Percentiles rank a stretch among this genome's conserved stretches.
phyloP scores from a whole-genome alignment of 1,140 invertebrate species.

The Macrosteles quadrilineatus region DNA sequence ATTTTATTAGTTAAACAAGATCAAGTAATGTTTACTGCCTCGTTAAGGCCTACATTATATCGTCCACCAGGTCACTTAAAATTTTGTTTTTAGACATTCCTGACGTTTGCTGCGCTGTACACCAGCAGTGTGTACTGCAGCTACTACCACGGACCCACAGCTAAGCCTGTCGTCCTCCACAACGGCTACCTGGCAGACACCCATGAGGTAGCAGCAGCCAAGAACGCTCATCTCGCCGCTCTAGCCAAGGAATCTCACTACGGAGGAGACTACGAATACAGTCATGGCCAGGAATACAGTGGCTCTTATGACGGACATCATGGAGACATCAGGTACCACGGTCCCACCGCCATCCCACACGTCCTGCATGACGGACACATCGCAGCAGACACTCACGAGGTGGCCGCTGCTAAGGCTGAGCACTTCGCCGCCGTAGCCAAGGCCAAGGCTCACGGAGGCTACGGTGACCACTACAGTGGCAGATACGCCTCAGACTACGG shows the following conservation, averaged over 20 bases:
- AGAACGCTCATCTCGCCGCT: constrained; percentile 36
- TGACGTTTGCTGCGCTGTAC: no score
- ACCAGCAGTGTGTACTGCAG: no score
- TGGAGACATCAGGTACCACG: background rate
- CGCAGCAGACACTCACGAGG: constrained; percentile 30
- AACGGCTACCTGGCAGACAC: constrained; percentile 35
- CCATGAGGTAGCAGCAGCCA: constrained; percentile 40
- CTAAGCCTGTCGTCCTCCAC: background rate
- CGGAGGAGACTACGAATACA: constrained; percentile 26
- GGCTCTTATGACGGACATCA: background rate
- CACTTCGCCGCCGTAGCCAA: constrained; percentile 30
- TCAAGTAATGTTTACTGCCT: no score
- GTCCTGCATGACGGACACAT: constrained; percentile 27
- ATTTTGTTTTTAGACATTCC: no score
- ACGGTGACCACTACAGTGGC: background rate
- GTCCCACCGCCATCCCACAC: constrained; percentile 10
- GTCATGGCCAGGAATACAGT: constrained; percentile 41
- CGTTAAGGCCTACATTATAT: no score
- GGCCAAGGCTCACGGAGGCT: background rate
- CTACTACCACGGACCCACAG: constrained; percentile 21
- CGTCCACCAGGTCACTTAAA: no score
- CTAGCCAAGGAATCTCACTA: constrained; percentile 33
- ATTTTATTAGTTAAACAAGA: no score
- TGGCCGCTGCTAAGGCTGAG: constrained; percentile 38
- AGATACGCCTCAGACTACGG: background rate